These are phyloP conservation scores for Coleophora deauratella DNA, from an alignment of 2,888 invertebrate species.

Conservation along the genomic window DNA sequence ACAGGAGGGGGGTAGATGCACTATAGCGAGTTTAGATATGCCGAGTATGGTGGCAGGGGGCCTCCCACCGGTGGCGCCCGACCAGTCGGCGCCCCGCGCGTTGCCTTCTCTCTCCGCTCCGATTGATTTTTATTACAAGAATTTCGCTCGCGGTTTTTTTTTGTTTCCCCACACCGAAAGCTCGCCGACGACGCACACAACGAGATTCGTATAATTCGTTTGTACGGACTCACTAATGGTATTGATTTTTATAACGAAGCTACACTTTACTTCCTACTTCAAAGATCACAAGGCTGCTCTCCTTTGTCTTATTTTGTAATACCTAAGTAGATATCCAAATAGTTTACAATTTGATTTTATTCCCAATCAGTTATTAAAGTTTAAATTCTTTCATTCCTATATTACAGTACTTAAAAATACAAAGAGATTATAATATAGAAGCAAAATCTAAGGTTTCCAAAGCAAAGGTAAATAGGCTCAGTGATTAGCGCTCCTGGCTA, in stretches of 20 bases:
- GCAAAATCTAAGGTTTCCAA: too few relatives aligned
- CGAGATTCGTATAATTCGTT: conserved; percentile 69
- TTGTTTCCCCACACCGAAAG: conserved; percentile 62
- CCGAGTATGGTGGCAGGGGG: conserved; percentile 28
- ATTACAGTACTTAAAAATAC: too few relatives aligned
- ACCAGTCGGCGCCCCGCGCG: conserved; percentile 65
- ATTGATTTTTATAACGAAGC: conserved; percentile 73
- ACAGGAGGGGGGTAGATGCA: conserved; percentile 46
- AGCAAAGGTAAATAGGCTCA: too few relatives aligned
- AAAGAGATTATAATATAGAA: too few relatives aligned
- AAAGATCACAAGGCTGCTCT: conserved; percentile 11
- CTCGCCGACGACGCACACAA: conserved; percentile 62
- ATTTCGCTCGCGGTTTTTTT: conserved; percentile 69
- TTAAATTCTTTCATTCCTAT: too few relatives aligned
- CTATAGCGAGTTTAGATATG: conserved; percentile 47
- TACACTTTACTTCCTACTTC: conserved; percentile 18
- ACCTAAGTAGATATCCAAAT: neutral
- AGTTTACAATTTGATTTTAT: too few relatives aligned
- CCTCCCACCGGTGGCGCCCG: conserved; percentile 41
- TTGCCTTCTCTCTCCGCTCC: conserved; percentile 71
- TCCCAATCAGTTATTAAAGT: too few relatives aligned
- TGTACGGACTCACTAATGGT: conserved; percentile 72
- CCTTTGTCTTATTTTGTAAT: conserved; percentile 18
- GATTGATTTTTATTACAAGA: conserved; percentile 76
- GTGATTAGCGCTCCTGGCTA: too few relatives aligned